Evolutionary conservation across 2,888 invertebrate genomes (phyloP).

Genomic region (Luperina testacea): DNA sequence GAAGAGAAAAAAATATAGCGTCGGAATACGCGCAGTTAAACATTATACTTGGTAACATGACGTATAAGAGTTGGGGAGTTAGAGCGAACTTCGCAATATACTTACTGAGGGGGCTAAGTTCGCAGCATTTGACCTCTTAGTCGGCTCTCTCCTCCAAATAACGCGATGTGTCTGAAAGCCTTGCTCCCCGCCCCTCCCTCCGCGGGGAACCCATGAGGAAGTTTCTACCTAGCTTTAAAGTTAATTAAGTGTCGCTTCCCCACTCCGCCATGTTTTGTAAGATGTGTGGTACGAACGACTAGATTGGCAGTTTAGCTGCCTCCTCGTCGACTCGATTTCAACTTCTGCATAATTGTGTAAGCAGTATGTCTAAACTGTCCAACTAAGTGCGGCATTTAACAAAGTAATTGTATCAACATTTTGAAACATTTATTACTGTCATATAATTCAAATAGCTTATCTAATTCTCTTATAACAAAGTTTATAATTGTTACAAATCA

Average conservation of each 20-base stretch:
- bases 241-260: constrained; percentile 81
- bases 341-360: constrained; percentile 65
- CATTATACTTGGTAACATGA: constrained; percentile 65
- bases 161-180: constrained; percentile 74
- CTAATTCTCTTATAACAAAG: constrained; percentile 40
- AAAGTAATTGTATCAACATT: constrained; percentile 51
- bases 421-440: constrained; percentile 47
- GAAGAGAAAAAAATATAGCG: constrained; percentile 67
- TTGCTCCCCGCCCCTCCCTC: constrained; percentile 62
- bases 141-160: constrained; percentile 74
- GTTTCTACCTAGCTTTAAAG: constrained; percentile 83
- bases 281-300: constrained; percentile 76
- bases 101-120: constrained; percentile 77
- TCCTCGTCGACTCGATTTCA: constrained; percentile 66
- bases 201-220: constrained; percentile 65
- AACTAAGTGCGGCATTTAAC: constrained; percentile 35
- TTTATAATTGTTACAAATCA: constrained; percentile 49
- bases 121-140: constrained; percentile 77
- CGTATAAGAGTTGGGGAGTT: constrained; percentile 71
- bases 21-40: constrained; percentile 66
- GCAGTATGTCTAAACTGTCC: constrained; percentile 56
- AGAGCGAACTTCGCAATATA: constrained; percentile 79
- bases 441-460: constrained; percentile 42
- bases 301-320: constrained; percentile 74
- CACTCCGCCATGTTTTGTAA: constrained; percentile 75